phyloP scores from a whole-genome alignment of 2,113 vertebrate genomes.

The Orthonyx spaldingii region DNA sequence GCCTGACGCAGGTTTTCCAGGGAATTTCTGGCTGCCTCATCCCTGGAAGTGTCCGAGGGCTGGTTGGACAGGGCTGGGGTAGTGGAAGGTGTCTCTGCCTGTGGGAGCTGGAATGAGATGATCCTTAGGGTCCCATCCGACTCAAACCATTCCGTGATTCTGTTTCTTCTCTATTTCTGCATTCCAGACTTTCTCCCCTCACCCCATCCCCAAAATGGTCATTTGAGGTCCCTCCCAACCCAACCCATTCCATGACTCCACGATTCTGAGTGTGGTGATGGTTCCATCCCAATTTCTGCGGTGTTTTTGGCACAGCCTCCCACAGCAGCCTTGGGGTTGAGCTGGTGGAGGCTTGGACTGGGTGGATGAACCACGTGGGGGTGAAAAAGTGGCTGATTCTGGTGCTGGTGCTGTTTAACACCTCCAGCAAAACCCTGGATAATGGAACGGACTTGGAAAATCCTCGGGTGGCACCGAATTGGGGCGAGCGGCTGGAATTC shows the following conservation, averaged over 20 bases:
- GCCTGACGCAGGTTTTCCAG: background rate
- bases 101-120: too few species aligned
- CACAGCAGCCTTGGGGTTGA: background rate
- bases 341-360: background rate
- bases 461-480: rapidly evolving
- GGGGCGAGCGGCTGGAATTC: background rate
- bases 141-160: background rate
- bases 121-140: background rate
- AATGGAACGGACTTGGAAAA: background rate
- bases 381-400: background rate
- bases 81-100: background rate
- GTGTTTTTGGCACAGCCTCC: background rate
- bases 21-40: background rate
- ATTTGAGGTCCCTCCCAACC: background rate
- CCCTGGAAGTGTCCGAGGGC: background rate
- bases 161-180: background rate
- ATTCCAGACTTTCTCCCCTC: background rate
- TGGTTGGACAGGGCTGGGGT: background rate
- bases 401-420: background rate
- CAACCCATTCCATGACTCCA: background rate
- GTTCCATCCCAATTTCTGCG: background rate
- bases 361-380: background rate
- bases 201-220: rapidly evolving
- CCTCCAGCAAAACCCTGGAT: background rate
- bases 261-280: rapidly evolving